Percentiles rank a stretch among this genome's conserved stretches.
Conservation (phyloP, 1,140 invertebrate genomes). For the Araneus ventricosus region DNA sequence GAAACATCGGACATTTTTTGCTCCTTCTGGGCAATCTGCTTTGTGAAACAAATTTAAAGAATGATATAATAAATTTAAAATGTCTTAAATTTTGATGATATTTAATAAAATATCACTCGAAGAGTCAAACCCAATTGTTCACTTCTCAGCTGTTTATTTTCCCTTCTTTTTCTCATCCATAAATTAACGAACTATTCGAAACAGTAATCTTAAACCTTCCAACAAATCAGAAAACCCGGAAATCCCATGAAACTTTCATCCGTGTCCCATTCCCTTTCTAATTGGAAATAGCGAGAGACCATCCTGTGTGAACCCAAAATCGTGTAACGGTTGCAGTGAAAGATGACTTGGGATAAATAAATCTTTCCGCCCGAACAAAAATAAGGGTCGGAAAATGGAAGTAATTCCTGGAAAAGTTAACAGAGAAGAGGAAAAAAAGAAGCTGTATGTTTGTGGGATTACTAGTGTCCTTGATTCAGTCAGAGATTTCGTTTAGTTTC, state of each 20-base stretch:
- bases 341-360: not conserved
- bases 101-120: no score
- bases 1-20: no score
- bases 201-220: not conserved
- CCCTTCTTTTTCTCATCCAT: no score
- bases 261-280: not conserved
- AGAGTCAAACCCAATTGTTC: no score
- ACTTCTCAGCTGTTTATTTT: no score
- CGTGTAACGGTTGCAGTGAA: not conserved
- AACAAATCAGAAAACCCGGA: no score
- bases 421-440: not conserved
- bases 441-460: not conserved
- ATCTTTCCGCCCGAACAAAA: not conserved
- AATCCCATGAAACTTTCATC: not conserved
- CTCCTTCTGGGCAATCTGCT: no score
- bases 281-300: not conserved
- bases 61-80: no score
- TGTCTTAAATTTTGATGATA: no score
- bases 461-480: not conserved
- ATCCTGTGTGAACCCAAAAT: not conserved
- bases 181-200: not conserved
- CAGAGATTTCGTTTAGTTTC: slow-evolving; percentile 14
- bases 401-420: not conserved
- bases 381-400: not conserved
- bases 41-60: no score